Percentiles rank a stretch among this genome's conserved stretches.
These are phyloP conservation scores for Subacronicta megacephala DNA, from an alignment of 2,888 invertebrate species.

Conservation along the genomic window DNA sequence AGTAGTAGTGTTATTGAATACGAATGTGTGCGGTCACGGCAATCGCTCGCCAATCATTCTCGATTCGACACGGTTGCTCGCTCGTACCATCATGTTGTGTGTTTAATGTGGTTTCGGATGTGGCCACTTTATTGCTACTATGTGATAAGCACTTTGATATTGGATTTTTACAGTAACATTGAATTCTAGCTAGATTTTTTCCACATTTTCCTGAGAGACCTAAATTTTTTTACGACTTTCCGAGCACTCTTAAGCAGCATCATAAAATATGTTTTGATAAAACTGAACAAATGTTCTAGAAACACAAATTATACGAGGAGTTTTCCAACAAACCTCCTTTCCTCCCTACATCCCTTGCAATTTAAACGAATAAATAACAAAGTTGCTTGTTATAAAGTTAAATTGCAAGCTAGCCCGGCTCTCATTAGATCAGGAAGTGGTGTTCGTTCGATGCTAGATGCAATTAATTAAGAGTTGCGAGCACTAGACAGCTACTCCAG, in stretches of 20 bases:
- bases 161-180: constrained; percentile 23
- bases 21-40: constrained; percentile 48
- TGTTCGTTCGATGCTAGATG: constrained; percentile 22
- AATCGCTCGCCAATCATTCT: constrained; percentile 58
- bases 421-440: constrained; percentile 24
- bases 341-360: neutral
- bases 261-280: neutral
- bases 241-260: no score
- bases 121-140: constrained; percentile 52
- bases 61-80: constrained; percentile 58
- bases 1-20: constrained; percentile 46
- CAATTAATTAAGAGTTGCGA: constrained; percentile 48
- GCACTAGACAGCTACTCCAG: constrained; percentile 26
- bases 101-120: constrained; percentile 55
- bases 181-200: constrained; percentile 6
- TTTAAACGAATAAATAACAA: constrained; percentile 18
- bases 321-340: no score
- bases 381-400: constrained; percentile 16
- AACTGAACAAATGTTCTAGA: no score
- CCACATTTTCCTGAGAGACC: no score
- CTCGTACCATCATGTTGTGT: constrained; percentile 38
- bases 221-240: no score
- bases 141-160: constrained; percentile 50
- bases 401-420: constrained; percentile 18
- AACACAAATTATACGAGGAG: no score